Evolutionary conservation across 2,113 vertebrate species (phyloP), one percentile per base, ranked within the genome.

Genomic region (Brachyhypopomus gauderio): DNA sequence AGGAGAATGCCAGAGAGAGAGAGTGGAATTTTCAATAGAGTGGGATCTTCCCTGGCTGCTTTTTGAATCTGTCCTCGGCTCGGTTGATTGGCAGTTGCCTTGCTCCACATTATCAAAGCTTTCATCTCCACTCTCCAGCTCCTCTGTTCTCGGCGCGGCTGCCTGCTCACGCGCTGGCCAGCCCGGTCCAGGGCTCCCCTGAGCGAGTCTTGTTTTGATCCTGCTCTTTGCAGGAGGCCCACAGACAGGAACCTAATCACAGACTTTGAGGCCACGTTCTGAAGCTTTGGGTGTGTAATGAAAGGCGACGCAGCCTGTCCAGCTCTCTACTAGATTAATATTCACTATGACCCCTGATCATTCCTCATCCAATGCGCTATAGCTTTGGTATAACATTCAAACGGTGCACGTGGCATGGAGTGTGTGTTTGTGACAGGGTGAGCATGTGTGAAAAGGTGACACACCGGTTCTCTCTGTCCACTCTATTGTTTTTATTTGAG

Each of bases 331-430:
- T 34, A 2, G 20, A 19, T 6, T 41, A 70, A 70, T 70, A 22
- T 27, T 70, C 66, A 2, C 66, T 70, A 70, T 41, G 41, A 70
- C 66, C 36, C 30, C 7, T 12, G 36, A n/a, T 70, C 66, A 70
- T 70, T 87, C 85, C 88, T 89, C 60, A 82, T 85, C 72, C 79
- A 73, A 80, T 80, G 74, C 82, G 88, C 86, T 89, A 88, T 85
- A 88, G 36, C n/a, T 75, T 75, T 41, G 75, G 74, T 91, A 88
- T 92, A 88, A 89, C 86, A 89, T 89, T 89, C 70, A 90, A 90
- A 90, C 88, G 85, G 89, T 89, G 88, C 86, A 89, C 89, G 88
- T 83, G 87, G 72, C n/a, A 34, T 59, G 27, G 59, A 23, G 55
- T 55, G 56, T 76, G 14, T n/a, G 64, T 34, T n/a, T 70, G 4